Evolutionary conservation across 2,113 vertebrate species (phyloP), one percentile per base, ranked within the genome.

Genomic region (Datnioides undecimradiatus): DNA sequence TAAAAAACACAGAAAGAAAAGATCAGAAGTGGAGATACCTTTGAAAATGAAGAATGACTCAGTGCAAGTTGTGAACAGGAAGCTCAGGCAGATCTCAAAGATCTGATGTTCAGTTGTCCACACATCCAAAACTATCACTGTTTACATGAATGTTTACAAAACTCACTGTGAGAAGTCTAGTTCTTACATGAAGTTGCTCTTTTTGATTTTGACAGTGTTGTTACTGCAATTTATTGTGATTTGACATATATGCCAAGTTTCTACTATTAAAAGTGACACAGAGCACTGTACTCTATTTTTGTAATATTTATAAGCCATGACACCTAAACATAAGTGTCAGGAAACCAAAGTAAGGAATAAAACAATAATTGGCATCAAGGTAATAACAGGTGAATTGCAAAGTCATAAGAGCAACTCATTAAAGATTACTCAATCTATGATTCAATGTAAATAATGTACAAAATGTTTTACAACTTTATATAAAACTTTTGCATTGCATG

Each of bases 81-180:
- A 97, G 85, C 93, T 96, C 17, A 63, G 97, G 93, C 96, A 96
- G 83, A 97, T 98, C 93, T 98, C 97, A 57, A 98, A 98, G 64
- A 97, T 98, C 90, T 98, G 93, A 99, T 40, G 3, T 74, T 88
- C 45, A 67, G 33, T 52, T 59, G 73, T 80, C 52, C 17, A 49
- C 17, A 54, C n/a, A 27, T 64, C 60, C 51, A 51, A 83, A 84
- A 67, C 14, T 31, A 82, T 45, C 73, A 76, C 77, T 90, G 93
- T 95, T 93, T 93, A 94, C 92, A 90, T 82, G 41, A 87, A 87
- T 92, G 90, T 94, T 93, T 88, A 90, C 87, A 91, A 82, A 67
- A 80, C 55, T 84, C 72, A 85, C 59, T 87, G 86, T 86, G 74
- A 91, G 57, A 84, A 75, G n/a, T 65, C 48, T 76, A 73, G 52